A percentile compares a stretch with the other conserved stretches of the same genome.
Conservation (phyloP, 2,888 invertebrate genomes). For the Temnothorax unifasciatus region DNA sequence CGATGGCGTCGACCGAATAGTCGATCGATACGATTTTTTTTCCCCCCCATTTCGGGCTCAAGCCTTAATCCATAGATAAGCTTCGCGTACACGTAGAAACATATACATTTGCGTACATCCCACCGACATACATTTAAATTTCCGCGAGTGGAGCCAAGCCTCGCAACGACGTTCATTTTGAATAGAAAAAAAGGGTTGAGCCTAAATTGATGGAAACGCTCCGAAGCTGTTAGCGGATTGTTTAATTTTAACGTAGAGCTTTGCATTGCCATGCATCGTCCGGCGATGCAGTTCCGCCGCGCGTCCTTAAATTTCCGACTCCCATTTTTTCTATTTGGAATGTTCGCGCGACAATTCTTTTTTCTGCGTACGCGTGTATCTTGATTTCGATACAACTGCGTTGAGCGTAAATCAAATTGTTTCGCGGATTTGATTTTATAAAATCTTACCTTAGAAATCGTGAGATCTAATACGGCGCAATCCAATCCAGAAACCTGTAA, state of each 20-base stretch:
- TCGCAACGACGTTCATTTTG: conserved; percentile 8
- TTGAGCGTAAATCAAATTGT: background rate
- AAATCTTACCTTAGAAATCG: conserved; percentile 26
- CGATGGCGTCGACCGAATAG: conserved; percentile 23
- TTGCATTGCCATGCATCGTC: conserved; percentile 11
- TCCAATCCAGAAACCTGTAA: conserved; percentile 2
- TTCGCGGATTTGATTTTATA: background rate
- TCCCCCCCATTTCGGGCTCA: conserved; percentile 42
- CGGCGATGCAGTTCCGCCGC: background rate
- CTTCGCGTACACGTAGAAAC: conserved; percentile 49
- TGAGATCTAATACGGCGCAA: background rate
- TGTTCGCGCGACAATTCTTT: background rate
- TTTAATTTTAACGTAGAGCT: conserved; percentile 50
- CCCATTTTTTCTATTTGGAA: conserved; percentile 6
- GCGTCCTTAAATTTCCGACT: conserved; percentile 30
- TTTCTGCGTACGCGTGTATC: background rate
- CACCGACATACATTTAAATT: conserved; percentile 50
- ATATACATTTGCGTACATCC: conserved; percentile 38
- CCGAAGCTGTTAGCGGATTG: conserved; percentile 44
- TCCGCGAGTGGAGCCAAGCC: conserved; percentile 20
- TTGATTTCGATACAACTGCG: background rate
- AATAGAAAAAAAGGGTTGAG: conserved; percentile 22
- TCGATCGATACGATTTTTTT: conserved; percentile 51
- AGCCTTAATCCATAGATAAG: conserved; percentile 59
- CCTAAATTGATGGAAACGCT: conserved; percentile 54